Evolutionary conservation across 2,113 vertebrate genomes (phyloP).

Genomic region (Rostratula benghalensis): DNA sequence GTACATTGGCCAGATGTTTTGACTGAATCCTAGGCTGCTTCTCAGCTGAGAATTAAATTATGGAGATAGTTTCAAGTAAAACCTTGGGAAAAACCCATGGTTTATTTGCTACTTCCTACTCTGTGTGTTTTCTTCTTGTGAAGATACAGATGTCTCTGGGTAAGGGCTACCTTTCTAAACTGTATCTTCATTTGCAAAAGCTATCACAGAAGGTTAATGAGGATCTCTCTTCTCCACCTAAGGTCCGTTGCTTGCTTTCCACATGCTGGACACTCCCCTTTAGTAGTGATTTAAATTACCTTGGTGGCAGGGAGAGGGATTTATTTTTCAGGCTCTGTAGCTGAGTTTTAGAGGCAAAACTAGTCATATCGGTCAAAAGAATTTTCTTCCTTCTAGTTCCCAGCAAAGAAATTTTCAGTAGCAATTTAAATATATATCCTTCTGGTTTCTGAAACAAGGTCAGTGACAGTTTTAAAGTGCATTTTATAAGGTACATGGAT

Average conservation of each 20-base stretch:
- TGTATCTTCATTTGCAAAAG: not conserved
- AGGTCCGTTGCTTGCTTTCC: not conserved
- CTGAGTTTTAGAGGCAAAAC: not conserved
- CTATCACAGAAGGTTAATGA: not conserved
- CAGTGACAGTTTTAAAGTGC: not conserved
- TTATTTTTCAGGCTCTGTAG: not conserved
- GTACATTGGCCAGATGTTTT: not conserved
- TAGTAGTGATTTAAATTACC: not conserved
- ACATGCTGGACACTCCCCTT: not conserved
- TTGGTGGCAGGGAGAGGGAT: fast-evolving
- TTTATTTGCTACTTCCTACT: not conserved
- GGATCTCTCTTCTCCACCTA: not conserved
- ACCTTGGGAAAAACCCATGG: not conserved
- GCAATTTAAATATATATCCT: not conserved
- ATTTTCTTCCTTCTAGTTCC: not conserved
- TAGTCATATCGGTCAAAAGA: not conserved
- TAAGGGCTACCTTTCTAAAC: not conserved
- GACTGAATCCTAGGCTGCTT: not conserved
- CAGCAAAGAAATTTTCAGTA: not conserved
- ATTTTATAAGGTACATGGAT: not conserved
- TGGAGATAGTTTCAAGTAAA: not conserved
- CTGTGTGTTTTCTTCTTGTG: not conserved
- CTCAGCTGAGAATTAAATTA: not conserved
- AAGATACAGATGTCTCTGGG: not conserved
- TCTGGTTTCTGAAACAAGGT: not conserved